Evolutionary conservation across 2,113 vertebrate species (phyloP).

Genomic region (Ophthalmotilapia sp.): DNA sequence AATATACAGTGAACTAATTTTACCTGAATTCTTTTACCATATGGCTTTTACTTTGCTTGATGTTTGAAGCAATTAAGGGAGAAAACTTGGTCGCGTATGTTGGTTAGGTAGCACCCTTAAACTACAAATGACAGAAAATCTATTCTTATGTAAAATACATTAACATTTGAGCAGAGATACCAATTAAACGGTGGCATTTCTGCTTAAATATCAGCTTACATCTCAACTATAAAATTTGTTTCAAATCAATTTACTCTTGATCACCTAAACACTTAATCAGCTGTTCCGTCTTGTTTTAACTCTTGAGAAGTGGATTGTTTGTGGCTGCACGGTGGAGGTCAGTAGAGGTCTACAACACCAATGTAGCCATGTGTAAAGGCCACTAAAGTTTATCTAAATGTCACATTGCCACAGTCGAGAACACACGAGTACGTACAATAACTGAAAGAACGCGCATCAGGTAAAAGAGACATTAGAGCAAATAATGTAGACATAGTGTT

Average conservation of each 20-base stretch:
- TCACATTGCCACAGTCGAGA: not conserved
- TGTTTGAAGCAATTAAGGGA: not conserved
- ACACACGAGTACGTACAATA: not conserved
- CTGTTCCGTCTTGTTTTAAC: not conserved
- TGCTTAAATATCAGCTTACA: not conserved
- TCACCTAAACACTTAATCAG: not conserved
- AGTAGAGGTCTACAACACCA: not conserved
- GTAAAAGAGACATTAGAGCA: not conserved
- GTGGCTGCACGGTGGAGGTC: not conserved
- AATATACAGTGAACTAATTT: not conserved
- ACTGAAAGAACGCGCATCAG: not conserved
- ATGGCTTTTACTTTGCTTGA: not conserved
- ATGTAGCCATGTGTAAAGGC: not conserved
- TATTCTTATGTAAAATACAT: not conserved
- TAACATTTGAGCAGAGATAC: not conserved
- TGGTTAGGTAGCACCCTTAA: not conserved
- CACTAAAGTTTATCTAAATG: not conserved
- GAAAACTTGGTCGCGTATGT: accelerated
- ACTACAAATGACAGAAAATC: not conserved
- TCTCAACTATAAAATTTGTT: not conserved
- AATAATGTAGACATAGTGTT: not conserved
- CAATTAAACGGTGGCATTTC: not conserved
- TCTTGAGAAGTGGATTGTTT: not conserved
- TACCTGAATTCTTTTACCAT: not conserved
- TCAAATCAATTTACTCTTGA: not conserved